Conservation (phyloP, 2,888 invertebrate species). For the Drosophila prolongata region DNA sequence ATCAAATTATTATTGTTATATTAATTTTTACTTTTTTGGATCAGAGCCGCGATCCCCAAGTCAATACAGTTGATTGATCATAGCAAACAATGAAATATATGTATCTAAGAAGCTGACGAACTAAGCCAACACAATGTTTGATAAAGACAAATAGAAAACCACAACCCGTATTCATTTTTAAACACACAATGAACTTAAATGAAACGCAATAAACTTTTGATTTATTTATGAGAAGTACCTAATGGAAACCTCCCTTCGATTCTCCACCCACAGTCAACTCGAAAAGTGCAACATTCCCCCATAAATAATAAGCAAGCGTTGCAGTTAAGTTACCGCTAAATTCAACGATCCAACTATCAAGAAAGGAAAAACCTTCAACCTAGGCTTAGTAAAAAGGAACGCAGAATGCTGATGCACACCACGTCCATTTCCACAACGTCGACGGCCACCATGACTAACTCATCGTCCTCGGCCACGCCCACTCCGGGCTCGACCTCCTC, state of each 20-base stretch:
- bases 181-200: neutral
- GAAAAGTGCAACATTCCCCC: constrained; percentile 30
- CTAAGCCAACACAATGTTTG: neutral
- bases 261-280: constrained; percentile 47
- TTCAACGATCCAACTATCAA: constrained; percentile 12
- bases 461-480: constrained; percentile 78
- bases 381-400: neutral
- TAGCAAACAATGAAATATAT: neutral
- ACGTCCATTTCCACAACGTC: constrained; percentile 66
- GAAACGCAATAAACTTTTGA: neutral
- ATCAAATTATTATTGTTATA: too few species aligned
- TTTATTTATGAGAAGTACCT: constrained; percentile 3
- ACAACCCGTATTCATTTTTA: neutral
- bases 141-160: constrained; percentile 3
- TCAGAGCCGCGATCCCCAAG: neutral
- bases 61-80: neutral
- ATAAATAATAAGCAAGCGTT: constrained; percentile 38
- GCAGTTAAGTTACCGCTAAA: constrained; percentile 34
- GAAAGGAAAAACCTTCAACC: neutral
- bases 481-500: constrained; percentile 80
- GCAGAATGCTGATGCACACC: constrained; percentile 67
- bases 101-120: neutral
- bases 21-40: neutral
- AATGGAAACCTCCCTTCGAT: constrained; percentile 15
- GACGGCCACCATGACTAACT: constrained; percentile 75